A percentile compares a stretch with the other conserved stretches of the same genome.
These are phyloP conservation scores for Tenthredo mesomela DNA, from an alignment of 2,888 invertebrate species.

Conservation along the genomic window DNA sequence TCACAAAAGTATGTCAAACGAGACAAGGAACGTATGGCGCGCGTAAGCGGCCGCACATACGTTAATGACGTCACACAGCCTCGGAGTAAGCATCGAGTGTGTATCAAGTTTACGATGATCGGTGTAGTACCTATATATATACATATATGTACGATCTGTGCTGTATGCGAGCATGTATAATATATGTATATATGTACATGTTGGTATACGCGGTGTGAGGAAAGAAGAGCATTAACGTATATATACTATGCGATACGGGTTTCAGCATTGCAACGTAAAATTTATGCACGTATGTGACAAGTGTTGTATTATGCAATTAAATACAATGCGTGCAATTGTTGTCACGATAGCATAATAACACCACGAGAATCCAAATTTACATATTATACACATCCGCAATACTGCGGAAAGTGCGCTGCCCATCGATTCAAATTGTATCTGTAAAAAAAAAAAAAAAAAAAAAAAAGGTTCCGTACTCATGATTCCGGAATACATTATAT, in stretches of 20 bases:
- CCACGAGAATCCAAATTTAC: background rate
- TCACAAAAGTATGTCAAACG: slow-evolving; percentile 37
- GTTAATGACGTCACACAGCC: slow-evolving; percentile 27
- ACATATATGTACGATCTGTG: background rate
- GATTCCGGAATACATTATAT: no score
- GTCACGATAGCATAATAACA: background rate
- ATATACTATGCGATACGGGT: background rate
- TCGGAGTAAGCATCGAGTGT: background rate
- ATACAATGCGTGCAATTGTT: background rate
- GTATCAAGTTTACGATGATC: slow-evolving; percentile 26
- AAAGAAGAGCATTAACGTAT: slow-evolving; percentile 10
- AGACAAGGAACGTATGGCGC: slow-evolving; percentile 5
- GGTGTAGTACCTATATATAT: background rate
- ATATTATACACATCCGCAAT: background rate
- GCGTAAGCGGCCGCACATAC: slow-evolving; percentile 2
- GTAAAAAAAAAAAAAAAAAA: no score
- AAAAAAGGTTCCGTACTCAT: no score
- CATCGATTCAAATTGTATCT: no score
- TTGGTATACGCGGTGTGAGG: background rate
- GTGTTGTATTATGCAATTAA: background rate
- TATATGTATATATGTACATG: background rate
- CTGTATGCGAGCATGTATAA: no score
- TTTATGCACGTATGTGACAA: background rate
- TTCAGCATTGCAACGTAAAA: background rate
- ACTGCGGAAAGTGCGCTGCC: no score